Evolutionary conservation across 2,113 vertebrate genomes (phyloP), one percentile per base, ranked within the genome.

Genomic region (Grallaria varia): DNA sequence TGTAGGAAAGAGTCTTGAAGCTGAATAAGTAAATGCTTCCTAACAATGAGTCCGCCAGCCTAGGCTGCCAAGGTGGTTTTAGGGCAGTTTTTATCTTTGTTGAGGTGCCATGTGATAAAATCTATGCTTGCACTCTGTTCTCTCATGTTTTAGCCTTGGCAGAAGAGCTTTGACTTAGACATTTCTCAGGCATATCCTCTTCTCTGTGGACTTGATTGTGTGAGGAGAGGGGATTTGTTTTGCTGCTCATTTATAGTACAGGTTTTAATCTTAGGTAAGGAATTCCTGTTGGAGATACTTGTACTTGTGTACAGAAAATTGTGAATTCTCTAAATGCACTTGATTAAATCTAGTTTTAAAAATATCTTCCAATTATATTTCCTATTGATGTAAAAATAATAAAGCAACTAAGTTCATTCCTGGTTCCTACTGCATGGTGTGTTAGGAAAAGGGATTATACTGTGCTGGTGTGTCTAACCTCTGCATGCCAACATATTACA

Each of bases 311-410:
- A 72, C 60, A 91, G 78, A 67, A 87, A 79, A 76, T 60, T 24
- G 60, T 67, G 35, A 59, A 22, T 84, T 50, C 28, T 79, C 58
- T 75, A 93, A 89, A 68, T 68, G 74, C 80, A 72, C 69, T 84
- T 39, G 69, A 93, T 89, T 84, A 85, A 92, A 79, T 37, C 52
- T 89, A 82, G 18, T 88, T 92, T 84, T 68, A 66, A 97, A 90
- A 77, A 88, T 72, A 22, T 16, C 77, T 93, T 83, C 44, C 58
- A 67, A 58, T 87, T 19, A 14, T 74, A 42, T 93, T 89, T 96
- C 69, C 35, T 89, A 52, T 79, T 77, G 52, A 42, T 87, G 58
- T 93, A 39, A 91, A 87, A 93, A 80, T 50, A 97, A 96, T 96
- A 96, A 95, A 97, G 94, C 19, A 71, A 44, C 63, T 3, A 23